Evolutionary conservation across 2,888 invertebrate species (phyloP).

Genomic region (Panzeria rudis): DNA sequence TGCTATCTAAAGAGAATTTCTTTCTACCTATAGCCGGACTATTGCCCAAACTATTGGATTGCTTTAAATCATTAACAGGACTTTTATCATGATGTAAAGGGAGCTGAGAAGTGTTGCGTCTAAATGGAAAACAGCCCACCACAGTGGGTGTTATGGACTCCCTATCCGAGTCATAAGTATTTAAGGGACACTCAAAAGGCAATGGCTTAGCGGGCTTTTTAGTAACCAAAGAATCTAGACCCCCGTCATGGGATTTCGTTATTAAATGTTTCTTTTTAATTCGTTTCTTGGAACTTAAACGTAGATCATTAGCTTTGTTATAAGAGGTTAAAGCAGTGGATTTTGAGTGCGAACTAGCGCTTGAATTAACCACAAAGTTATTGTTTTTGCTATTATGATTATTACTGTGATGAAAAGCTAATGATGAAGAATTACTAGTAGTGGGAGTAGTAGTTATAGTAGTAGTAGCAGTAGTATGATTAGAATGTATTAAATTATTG

Average conservation of each 20-base stretch:
- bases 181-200: constrained; percentile 65
- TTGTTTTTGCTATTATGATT: constrained; percentile 28
- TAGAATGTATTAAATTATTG: constrained; percentile 68
- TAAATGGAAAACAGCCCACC: constrained; percentile 80
- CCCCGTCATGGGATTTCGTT: constrained; percentile 82
- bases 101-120: constrained; percentile 68
- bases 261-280: constrained; percentile 71
- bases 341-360: constrained; percentile 30
- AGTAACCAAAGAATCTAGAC: constrained; percentile 76
- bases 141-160: constrained; percentile 77
- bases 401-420: constrained; percentile 61
- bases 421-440: constrained; percentile 48
- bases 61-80: constrained; percentile 69
- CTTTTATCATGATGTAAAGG: constrained; percentile 65
- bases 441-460: constrained; percentile 39
- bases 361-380: constrained; percentile 28
- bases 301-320: constrained; percentile 65
- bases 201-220: constrained; percentile 63
- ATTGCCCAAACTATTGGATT: constrained; percentile 78
- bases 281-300: constrained; percentile 63
- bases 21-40: constrained; percentile 81
- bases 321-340: constrained; percentile 45
- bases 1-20: constrained; percentile 83
- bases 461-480: constrained; percentile 42
- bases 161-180: constrained; percentile 77